Base-by-base conservation (phyloP, 2,113 vertebrate species). In the Callionymus lyra region DNA sequence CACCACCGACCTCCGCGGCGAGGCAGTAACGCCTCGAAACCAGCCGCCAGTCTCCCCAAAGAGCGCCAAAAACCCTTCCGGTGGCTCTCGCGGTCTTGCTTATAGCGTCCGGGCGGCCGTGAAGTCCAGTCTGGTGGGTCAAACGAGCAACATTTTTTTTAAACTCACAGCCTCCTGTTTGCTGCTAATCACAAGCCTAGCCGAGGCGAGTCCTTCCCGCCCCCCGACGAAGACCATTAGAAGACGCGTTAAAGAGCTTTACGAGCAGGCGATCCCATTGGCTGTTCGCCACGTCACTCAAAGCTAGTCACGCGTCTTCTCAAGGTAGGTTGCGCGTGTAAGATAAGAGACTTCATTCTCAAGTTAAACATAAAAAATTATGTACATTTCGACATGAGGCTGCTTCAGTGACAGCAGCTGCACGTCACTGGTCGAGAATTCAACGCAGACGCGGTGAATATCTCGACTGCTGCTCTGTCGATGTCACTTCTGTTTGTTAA, bases 131-230 rank as follows among this genome's bases (percentile, higher is more conserved):
- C 66, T 56, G n/a, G 44, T 61, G 34, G 52, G 50, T 52, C 37
- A 68, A 65, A 81, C 64, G 70, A 43, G 79, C 77, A 55, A 70
- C 60, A 67, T 60, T 58, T 62, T 74, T 73, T 62, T 74, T 73
- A 70, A 84, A 86, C 83, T 88, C 85, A 83, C 83, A 84, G 84
- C 81, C 86, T 82, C 86, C 83, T 82, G 80, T 72, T 85, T 82
- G 79, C 79, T 75, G 76, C 80, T 82, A 81, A 73, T 74, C 77
- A 63, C 71, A 77, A 82, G 79, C 76, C 80, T 63, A 84, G 72
- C 81, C 39, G 50, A 77, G 45, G 43, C 54, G 31, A 36, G 27
- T 59, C 38, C 11, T 57, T 62, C 81, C 79, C 81, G 66, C 80
- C 86, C 64, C 64, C 68, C 40, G 63, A n/a, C 67, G 63, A 69